Conservation (phyloP, 2,797 vertebrate species). For the Galaxias olidus region DNA sequence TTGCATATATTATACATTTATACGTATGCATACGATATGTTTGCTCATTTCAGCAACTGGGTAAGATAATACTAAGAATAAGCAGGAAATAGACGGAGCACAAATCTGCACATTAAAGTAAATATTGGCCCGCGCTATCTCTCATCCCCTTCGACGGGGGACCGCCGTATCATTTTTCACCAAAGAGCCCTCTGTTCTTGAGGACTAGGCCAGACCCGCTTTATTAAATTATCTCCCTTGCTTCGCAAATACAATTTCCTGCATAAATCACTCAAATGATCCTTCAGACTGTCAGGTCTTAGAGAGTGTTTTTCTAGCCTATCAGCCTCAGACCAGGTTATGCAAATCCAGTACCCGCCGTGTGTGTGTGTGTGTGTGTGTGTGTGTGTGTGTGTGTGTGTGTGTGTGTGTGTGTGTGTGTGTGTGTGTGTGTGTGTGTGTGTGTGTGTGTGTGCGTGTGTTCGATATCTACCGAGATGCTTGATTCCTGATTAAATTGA, state of each 20-base stretch:
- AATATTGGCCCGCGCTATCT: conserved; percentile 76
- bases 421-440: too few species aligned
- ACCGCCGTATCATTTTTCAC: conserved; percentile 73
- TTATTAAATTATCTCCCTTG: conserved; percentile 80
- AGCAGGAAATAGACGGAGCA: conserved; percentile 72
- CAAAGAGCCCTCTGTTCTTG: conserved; percentile 71
- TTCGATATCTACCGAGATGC: conserved; percentile 74
- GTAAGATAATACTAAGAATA: conserved; percentile 65
- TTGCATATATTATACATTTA: conserved; percentile 76
- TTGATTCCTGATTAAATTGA: too few species aligned
- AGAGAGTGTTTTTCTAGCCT: conserved; percentile 72
- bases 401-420: too few species aligned
- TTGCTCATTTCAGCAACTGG: conserved; percentile 66
- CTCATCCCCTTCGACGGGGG: conserved; percentile 61
- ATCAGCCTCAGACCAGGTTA: conserved; percentile 75
- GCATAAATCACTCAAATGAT: conserved; percentile 82
- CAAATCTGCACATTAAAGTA: conserved; percentile 60
- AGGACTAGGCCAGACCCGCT: conserved; percentile 69
- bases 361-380: too few species aligned
- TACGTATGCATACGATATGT: conserved; percentile 67
- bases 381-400: too few species aligned
- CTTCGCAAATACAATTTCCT: conserved; percentile 79
- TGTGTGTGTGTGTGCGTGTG: too few species aligned
- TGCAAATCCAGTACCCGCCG: conserved; percentile 59
- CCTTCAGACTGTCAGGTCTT: conserved; percentile 72